These are phyloP conservation scores for Eupithecia exiguata DNA, from an alignment of 2,888 invertebrate genomes.

Conservation along the genomic window DNA sequence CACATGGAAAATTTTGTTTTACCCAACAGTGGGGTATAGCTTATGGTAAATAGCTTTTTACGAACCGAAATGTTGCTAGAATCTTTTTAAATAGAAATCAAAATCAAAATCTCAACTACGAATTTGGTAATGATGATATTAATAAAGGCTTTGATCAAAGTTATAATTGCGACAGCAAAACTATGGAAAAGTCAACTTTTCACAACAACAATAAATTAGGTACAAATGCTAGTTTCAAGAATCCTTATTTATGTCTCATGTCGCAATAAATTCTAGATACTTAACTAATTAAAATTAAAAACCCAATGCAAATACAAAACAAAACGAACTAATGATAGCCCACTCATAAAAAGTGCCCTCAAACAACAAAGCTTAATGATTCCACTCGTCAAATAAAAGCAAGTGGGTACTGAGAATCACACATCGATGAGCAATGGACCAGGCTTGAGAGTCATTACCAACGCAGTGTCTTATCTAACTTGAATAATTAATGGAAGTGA, in stretches of 20 bases:
- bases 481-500: slow-evolving; percentile 82
- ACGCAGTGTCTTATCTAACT: slow-evolving; percentile 82
- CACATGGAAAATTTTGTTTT: background rate
- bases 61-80: too few relatives aligned
- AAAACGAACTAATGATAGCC: slow-evolving; percentile 29
- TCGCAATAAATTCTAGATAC: background rate
- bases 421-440: slow-evolving; percentile 76
- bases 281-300: slow-evolving; percentile 15
- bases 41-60: background rate
- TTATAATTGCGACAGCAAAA: background rate
- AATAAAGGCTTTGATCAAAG: too few relatives aligned
- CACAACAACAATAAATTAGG: background rate
- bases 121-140: background rate
- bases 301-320: slow-evolving; percentile 18
- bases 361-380: slow-evolving; percentile 65
- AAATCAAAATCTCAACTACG: background rate
- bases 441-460: slow-evolving; percentile 74
- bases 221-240: background rate
- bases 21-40: background rate
- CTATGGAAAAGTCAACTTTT: background rate
- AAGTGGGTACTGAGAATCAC: slow-evolving; percentile 59
- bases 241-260: background rate
- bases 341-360: slow-evolving; percentile 37
- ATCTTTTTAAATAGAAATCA: background rate
- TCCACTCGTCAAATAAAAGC: slow-evolving; percentile 64